phyloP scores from a whole-genome alignment of 2,113 vertebrate genomes.

The Poecilia latipinna region DNA sequence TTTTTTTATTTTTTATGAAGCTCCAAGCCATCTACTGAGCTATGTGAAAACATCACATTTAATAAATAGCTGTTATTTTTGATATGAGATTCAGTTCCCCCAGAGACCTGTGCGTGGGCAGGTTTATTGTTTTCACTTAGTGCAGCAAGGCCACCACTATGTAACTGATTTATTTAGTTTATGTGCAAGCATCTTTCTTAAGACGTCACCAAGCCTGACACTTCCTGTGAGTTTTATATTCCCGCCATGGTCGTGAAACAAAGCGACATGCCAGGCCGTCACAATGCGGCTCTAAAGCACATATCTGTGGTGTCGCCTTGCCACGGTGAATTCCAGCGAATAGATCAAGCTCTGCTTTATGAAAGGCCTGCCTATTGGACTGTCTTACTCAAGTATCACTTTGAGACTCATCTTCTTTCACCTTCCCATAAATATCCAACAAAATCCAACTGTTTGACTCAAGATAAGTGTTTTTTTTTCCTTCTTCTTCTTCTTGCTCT shows the following conservation, averaged over 20 bases:
- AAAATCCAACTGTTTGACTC: conserved; percentile 18
- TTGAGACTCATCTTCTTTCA: conserved; percentile 41
- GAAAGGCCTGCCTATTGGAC: conserved; percentile 10
- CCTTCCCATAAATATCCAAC: conserved; percentile 56
- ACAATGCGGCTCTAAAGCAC: conserved; percentile 13
- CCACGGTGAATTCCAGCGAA: conserved; percentile 29
- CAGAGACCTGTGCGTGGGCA: conserved; percentile 45
- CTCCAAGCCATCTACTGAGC: conserved; percentile 34
- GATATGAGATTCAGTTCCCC: conserved; percentile 51
- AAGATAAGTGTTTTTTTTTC: conserved; percentile 45
- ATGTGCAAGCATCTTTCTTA: conserved; percentile 59
- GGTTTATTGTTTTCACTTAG: conserved; percentile 67
- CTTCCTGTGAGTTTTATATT: conserved; percentile 45
- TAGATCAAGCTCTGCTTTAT: conserved; percentile 27
- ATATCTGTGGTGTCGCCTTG: conserved; percentile 30
- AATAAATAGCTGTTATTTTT: conserved; percentile 70
- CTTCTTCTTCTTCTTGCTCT: conserved; percentile 5
- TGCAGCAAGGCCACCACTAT: conserved; percentile 52
- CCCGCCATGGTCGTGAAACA: conserved; percentile 12
- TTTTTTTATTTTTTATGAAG: conserved; percentile 22
- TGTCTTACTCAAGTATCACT: conserved; percentile 35
- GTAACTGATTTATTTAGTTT: conserved; percentile 71
- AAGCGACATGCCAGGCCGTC: conserved; percentile 32
- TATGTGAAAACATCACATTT: conserved; percentile 61
- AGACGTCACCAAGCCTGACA: conserved; percentile 50